phyloP scores from a whole-genome alignment of 1,140 invertebrate genomes.

The Phthorimaea operculella region DNA sequence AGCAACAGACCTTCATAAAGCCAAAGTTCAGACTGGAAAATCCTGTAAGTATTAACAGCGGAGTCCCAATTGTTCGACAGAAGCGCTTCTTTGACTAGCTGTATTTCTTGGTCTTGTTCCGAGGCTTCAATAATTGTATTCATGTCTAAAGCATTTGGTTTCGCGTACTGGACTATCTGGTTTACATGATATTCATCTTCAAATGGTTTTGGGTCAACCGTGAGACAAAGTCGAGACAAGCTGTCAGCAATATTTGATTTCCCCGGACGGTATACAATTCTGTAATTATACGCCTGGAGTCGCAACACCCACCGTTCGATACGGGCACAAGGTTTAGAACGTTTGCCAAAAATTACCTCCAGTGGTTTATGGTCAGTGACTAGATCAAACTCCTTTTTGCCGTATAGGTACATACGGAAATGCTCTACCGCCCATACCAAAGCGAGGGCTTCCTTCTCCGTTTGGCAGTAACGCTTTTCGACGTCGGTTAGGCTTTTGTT shows the following conservation, averaged over 20 bases:
- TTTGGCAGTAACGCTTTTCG: conserved; percentile 56
- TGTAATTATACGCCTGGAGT: conserved; percentile 26
- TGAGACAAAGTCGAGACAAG: conserved; percentile 29
- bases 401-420: conserved; percentile 28
- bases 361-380: conserved; percentile 45
- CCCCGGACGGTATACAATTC: conserved; percentile 35
- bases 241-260: conserved; percentile 49
- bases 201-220: not conserved
- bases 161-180: not conserved
- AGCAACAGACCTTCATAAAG: not conserved
- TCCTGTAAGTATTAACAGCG: not conserved
- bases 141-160: not conserved
- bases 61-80: not conserved
- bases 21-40: not conserved
- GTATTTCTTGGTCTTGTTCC: not conserved
- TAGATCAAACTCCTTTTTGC: conserved; percentile 36
- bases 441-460: conserved; percentile 22
- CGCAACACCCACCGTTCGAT: conserved; percentile 19
- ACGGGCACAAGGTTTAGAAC: conserved; percentile 20
- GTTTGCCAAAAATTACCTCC: conserved; percentile 16
- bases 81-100: not conserved
- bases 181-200: not conserved
- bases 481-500: conserved; percentile 5
- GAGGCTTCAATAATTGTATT: not conserved
- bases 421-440: conserved; percentile 31